Evolutionary conservation across 2,888 invertebrate species (phyloP), one percentile per base, ranked within the genome.

Genomic region (Nebria salina): DNA sequence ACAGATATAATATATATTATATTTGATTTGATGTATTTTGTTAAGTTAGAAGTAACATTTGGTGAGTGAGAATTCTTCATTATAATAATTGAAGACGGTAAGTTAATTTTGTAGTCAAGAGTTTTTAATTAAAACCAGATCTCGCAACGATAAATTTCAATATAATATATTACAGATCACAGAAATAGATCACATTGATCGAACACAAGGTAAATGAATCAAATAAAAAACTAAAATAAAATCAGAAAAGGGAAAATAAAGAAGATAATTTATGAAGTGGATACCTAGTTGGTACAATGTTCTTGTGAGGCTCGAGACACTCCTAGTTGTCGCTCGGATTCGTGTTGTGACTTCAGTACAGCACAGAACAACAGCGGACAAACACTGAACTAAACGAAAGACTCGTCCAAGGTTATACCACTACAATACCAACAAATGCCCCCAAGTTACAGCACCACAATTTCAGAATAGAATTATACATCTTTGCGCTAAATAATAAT

Each of bases 131-230:
- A 84, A 84, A 83, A 83, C 64, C 75, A 66, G 83, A 75, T 83
- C 83, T 84, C 20, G 82, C 82, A 83, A 83, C 83, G 84, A 85
- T 85, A 85, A 85, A 85, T 86, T 84, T 83, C 82, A 83, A 80
- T 65, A 85, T 85, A 85, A 86, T 86, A 86, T 86, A 86, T 85
- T 85, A 83, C 82, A 83, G 34, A 77, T 77, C 83, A 84, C 84
- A 84, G 85, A 86, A 86, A 85, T 84, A 86, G 86, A 86, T 86
- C 85, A 84, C 84, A 86, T 86, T 85, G 84, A 76, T 76, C 70
- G 68, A 66, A n/a, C 42, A 54, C 25, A 25, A 66, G 70, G 70
- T 70, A 34, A 25, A 70, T 70, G 34, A 54, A 54, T 54, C 11
- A 54, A 54, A 54, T 54, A 54, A 54, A 54, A 54, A 54, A 34